Evolutionary conservation across 2,888 invertebrate species (phyloP), one percentile per base, ranked within the genome.

Genomic region (Periphyllus acericola): DNA sequence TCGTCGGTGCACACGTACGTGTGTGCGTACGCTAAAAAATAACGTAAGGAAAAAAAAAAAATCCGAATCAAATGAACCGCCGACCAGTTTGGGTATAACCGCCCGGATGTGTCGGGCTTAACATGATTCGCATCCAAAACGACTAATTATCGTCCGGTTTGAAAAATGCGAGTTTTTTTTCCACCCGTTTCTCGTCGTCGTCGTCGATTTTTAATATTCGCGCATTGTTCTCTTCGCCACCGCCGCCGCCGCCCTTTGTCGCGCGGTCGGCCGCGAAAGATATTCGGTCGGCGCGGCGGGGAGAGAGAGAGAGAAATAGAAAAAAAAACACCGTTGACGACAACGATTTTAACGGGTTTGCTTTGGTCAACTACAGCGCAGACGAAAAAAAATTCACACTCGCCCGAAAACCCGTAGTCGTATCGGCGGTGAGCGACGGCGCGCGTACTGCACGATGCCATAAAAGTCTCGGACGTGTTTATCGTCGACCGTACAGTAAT

Each of bases 121-220:
- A 80, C 86, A 80, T 68, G 86, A 40, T 86, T 80, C 86, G 86
- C 79, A 86, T 86, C 80, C 71, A 80, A 86, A 86, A 86, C 80
- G 86, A 79, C 79, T 86, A 86, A 86, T 86, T 86, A 86, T 52
- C 55, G 86, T 86, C 79, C 79, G 55, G 86, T 86, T 86, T 74
- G 19, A 52, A 29, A 60, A 74, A 84, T 76, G 83, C 32, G 17
- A 29, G 72, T 72, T 60, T 46, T 40, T 9, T 9, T 1, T 9
- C 60, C 21, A 0, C 21, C 1, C 19, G 32, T 19, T 71, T 25
- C 9, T 46, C 17, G 36, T 71, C 52, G 46, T 34, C 29, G 36
- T 52, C 11, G 82, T 71, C 52, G 32, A 80, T 81, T 76, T 46
- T 66, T 76, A 66, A 84, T 74, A 80, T 74, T 80, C 86, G 86